Conservation (phyloP, 30 jellyfish, hydroid and myxozoan species). For the Clytia hemisphaerica region DNA sequence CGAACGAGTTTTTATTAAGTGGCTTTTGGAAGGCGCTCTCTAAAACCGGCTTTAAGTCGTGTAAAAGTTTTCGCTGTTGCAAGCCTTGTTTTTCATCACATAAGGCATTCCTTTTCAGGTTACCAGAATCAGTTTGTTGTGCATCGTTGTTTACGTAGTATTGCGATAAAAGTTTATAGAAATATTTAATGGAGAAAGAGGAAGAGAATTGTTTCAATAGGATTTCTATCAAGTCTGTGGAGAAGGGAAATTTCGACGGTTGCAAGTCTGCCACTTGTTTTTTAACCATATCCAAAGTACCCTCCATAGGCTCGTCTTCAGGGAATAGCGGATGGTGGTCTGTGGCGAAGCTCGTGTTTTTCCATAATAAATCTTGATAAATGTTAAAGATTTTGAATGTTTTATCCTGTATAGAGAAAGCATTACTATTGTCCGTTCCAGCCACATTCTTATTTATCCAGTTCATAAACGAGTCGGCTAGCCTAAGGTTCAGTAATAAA, state of each 20-base stretch:
- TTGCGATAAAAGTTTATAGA: neutral
- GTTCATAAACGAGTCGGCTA: constrained; percentile 16
- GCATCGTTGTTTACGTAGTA: neutral
- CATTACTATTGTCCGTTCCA: neutral
- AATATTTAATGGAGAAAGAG: neutral
- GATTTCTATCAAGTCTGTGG: constrained; percentile 5
- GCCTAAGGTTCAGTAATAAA: neutral
- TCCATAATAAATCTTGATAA: constrained; percentile 25
- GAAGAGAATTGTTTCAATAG: constrained; percentile 16
- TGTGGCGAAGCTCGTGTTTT: neutral
- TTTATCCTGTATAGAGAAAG: neutral
- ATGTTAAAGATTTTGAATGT: neutral
- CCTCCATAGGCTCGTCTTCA: neutral
- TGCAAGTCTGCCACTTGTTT: neutral
- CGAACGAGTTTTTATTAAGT: constrained; percentile 58
- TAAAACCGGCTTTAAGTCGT: constrained; percentile 41
- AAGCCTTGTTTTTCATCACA: too few relatives aligned
- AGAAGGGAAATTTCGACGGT: too few relatives aligned
- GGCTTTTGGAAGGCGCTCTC: constrained; percentile 65
- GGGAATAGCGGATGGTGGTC: constrained; percentile 1
- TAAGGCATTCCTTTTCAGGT: neutral
- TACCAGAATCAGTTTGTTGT: neutral
- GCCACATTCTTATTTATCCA: too few relatives aligned
- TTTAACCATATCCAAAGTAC: neutral
- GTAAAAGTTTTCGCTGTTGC: constrained; percentile 39